Conservation (phyloP, 2,888 invertebrate species). For the Choreutis nemorana region DNA sequence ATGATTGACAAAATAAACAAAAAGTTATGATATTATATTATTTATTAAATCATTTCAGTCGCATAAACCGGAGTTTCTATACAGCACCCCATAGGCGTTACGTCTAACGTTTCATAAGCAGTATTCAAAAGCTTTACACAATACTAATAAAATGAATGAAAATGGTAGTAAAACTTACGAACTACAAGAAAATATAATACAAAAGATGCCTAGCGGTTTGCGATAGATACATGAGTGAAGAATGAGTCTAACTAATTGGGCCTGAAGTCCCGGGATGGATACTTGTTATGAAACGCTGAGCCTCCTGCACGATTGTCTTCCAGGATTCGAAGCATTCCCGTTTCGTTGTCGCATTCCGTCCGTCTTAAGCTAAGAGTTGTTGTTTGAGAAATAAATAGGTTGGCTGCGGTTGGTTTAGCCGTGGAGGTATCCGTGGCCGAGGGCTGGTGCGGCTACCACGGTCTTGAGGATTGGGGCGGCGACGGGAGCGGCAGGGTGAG, state of each 20-base stretch:
- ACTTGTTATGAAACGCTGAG: slow-evolving; percentile 54
- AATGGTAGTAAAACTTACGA: slow-evolving; percentile 36
- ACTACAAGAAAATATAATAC: slow-evolving; percentile 58
- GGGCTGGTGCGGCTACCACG: slow-evolving; percentile 39
- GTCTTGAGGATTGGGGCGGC: slow-evolving; percentile 17
- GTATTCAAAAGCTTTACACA: slow-evolving; percentile 23
- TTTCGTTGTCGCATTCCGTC: slow-evolving; percentile 40
- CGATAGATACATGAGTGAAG: slow-evolving; percentile 15
- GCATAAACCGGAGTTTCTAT: slow-evolving; percentile 38
- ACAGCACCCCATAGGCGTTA: slow-evolving; percentile 38
- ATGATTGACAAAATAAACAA: too few relatives aligned
- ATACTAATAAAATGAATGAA: slow-evolving; percentile 20
- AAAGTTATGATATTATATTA: too few relatives aligned
- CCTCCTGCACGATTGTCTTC: slow-evolving; percentile 16
- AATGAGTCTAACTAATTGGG: slow-evolving; percentile 28
- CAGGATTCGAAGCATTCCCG: slow-evolving; percentile 20
- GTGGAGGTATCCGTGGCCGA: slow-evolving; percentile 37
- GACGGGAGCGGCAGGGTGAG: slow-evolving; percentile 49
- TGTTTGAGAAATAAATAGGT: slow-evolving; percentile 41
- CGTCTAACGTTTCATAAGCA: slow-evolving; percentile 57
- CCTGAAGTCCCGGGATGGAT: slow-evolving; percentile 35
- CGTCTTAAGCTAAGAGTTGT: slow-evolving; percentile 37
- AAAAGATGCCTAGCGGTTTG: slow-evolving; percentile 33
- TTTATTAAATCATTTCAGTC: slow-evolving; percentile 32
- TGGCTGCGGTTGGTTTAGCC: slow-evolving; percentile 24